Evolutionary conservation across 2,797 vertebrate genomes (phyloP), one percentile per base, ranked within the genome.

Genomic region (Mionectes olivaceus): DNA sequence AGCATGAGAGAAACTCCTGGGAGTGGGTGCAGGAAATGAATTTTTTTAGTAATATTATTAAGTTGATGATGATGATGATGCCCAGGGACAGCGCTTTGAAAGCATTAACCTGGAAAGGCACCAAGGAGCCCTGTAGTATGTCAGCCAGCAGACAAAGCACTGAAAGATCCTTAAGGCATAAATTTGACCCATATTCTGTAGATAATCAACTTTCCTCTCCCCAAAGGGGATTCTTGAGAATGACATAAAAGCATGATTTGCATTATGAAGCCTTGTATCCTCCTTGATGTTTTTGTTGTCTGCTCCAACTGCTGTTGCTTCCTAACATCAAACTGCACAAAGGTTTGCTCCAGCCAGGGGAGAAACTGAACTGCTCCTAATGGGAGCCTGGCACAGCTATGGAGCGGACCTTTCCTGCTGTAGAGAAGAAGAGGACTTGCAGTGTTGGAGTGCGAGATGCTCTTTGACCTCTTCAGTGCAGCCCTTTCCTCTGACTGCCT

Each of bases 161-260:
- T 4, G 4, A 56, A 85, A 95, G 88, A 90, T 94, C 89, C 94
- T 94, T 95, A 89, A 97, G 96, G 94, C 94, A 94, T 87, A 87
- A 86, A 84, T 96, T 88, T 97, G 96, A 96, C 93, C 96, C 82
- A 96, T 89, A 96, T 96, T 95, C 92, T 95, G 89, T 74, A 91
- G 88, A 94, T 95, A 96, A 95, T 96, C 94, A 95, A 95, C 92
- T 95, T 95, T 73, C 49, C 44, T 95, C 41, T 93, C 77, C 86
- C 93, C 63, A 47, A 10, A 88, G 92, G 94, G 81, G 67, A 92
- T 90, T 89, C 6, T 3, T 39, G 65, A 91, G 74, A 94, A 91
- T 90, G 92, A 88, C 85, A 94, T 91, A 87, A 97, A 97, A 96
- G 89, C 28, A 1, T 63, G 71, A 96, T 96, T 97, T 96, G 92